Base-by-base conservation (phyloP, 1,140 invertebrate species). In the Cecropterus lyciades region DNA sequence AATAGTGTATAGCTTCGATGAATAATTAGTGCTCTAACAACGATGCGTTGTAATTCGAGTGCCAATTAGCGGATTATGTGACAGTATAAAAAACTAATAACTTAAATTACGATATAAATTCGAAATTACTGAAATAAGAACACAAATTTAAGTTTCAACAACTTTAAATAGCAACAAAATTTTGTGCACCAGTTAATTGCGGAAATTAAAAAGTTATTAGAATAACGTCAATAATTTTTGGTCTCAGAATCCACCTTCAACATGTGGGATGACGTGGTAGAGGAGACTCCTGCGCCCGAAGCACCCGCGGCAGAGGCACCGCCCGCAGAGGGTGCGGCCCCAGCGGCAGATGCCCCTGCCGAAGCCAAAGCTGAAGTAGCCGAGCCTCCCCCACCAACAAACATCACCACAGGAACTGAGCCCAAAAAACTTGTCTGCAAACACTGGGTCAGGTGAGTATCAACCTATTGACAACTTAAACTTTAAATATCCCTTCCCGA, bases 401-500 rank as follows among this genome's bases (percentile, higher is more conserved):
- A 89, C 92, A 85, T 88, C 85, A 84, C 86, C 72, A 75, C 84
- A 76, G 84, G 84, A 11, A 87, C 84, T 33, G 92, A 91, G 72
- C 91, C 92, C 56, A 94, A 92, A 71, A 91, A 94, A 70, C 90
- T 95, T 67, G 81, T 95, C 45, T 95, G 94, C 85, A 94, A 94
- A 89, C 95, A 96, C 73, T 96, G 96, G 96, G 95, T 95, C 74
- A 95, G 95, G 93, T 95, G 66, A 65, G 74, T n/a, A 69, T 30
- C 10, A 24, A 8, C 14, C n/a, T 8, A 40, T 17, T 33, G 37
- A 40, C 11, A 16, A 45, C 16, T n/a, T 13, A 40, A 7, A 33
- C 2, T 24, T 24, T n/a, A n/a, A n/a, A n/a, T n/a, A n/a, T n/a
- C n/a, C n/a, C n/a, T n/a, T n/a, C n/a, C n/a, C n/a, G n/a, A n/a